Evolutionary conservation across 2,113 vertebrate species (phyloP), one percentile per base, ranked within the genome.

Genomic region (Ceratotherium simum): DNA sequence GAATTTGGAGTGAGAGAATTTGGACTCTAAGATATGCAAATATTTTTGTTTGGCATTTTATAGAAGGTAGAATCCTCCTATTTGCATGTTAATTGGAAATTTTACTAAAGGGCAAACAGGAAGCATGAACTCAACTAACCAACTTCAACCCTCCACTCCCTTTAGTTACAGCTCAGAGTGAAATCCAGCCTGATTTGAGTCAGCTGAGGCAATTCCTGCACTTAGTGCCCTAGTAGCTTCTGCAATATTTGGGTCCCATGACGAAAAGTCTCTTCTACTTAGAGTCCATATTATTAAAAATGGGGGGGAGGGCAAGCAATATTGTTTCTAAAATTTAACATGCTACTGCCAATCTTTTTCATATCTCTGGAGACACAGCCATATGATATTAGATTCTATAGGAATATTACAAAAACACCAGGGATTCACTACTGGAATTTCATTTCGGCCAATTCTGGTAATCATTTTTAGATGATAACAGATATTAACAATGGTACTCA

Each of bases 231-330:
- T 48, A 16, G 64, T 48, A 46, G 54, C 62, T 78, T 82, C 62
- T 94, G 14, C 14, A 81, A 8, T 70, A 76, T 95, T 82, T 82
- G 60, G 48, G 42, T 92, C 29, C 64, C 5, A 3, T 70, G 82
- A 89, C 23, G 65, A 72, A 90, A 70, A 67, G 65, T 36, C 25
- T 93, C 23, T 96, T 85, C 51, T 29, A 18, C 25, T 81, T 92
- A 62, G 16, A 17, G 58, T 69, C 25, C n/a, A n/a, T 75, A 48
- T 82, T 79, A 88, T 95, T 97, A 93, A 96, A 93, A 96, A 62
- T 81, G 21, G 80, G 54, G 39, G 29, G 25, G 29, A 62, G 25
- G 7, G 16, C 14, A 56, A 56, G 65, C 16, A 92, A 95, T 87
- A 93, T n/a, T 67, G 33, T 86, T 86, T 94, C 39, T 79, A 62